A percentile compares a stretch with the other conserved stretches of the same genome.
phyloP scores from a whole-genome alignment of 2,113 vertebrate species.

The Haliaeetus leucogaster region DNA sequence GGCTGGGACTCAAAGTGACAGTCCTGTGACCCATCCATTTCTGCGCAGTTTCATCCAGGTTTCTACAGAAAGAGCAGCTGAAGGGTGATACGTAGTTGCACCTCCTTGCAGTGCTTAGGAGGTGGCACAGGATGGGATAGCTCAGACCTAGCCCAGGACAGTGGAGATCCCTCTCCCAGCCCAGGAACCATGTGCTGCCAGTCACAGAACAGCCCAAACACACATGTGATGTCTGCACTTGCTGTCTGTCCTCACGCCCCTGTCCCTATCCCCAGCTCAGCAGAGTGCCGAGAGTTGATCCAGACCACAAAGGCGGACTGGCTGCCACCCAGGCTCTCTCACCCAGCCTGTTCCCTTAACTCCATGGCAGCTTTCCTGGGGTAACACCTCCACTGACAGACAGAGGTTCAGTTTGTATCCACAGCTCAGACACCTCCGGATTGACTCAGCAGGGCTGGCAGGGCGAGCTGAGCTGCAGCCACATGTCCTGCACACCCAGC shows the following conservation, averaged over 20 bases:
- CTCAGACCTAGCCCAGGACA: neutral
- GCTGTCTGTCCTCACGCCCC: neutral
- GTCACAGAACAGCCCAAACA: neutral
- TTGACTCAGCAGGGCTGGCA: neutral
- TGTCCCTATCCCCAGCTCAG: neutral
- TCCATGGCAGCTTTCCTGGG: neutral
- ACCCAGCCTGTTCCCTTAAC: neutral
- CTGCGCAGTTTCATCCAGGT: neutral
- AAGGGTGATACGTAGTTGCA: neutral
- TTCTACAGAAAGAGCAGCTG: neutral
- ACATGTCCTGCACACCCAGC: neutral
- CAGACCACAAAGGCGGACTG: neutral
- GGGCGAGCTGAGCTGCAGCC: neutral
- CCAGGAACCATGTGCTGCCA: neutral
- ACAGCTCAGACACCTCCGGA: neutral
- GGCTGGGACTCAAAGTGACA: neutral
- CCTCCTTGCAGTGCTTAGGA: neutral
- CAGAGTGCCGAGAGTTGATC: neutral
- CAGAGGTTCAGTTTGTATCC: neutral
- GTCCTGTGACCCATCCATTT: neutral
- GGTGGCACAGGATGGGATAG: neutral
- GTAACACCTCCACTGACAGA: neutral
- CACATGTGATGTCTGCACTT: rapidly evolving
- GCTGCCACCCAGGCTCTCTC: neutral
- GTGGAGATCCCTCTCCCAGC: neutral